Evolutionary conservation across 2,888 invertebrate species (phyloP), one percentile per base, ranked within the genome.

Genomic region (Leucozona laternaria): DNA sequence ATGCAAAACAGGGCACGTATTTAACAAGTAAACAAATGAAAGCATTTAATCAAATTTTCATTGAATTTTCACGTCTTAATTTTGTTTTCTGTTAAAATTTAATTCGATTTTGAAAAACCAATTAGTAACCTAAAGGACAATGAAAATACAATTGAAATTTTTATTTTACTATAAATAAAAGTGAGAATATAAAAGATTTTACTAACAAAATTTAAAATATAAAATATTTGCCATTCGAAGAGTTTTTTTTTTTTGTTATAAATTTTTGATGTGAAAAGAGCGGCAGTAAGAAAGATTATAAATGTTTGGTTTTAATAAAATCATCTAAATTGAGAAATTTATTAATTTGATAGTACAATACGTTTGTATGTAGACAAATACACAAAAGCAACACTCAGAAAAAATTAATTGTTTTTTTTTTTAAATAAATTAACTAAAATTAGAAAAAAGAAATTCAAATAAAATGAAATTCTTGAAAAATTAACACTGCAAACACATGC

Each of bases 11-110:
- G 88, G 88, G 88, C 88, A 88, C 88, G 88, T 88, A 60, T 77
- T 83, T 71, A 89, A 89, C 88, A 89, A 89, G 89, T 89, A 89
- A 89, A 89, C 89, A 89, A 89, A 89, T 88, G 88, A 89, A 89
- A 89, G 88, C 88, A 78, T 55, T 81, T 71, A 78, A 70, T 62
- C 53, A 64, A 53, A 37, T 37, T 37, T 37, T 25, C 40, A 68
- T 85, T 81, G 60, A 81, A 53, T 81, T 85, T 55, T 76, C 75
- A 76, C 34, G 43, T 55, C 64, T 28, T 4, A 53, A 5, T n/a
- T 31, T 66, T 53, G 72, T 66, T 72, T 40, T 34, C 43, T 48
- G n/a, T 43, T 43, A n/a, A 10, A 45, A 43, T 45, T 45, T 43
- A 7, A 7, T 55, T 34, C 45, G 22, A 15, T 25, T 64, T 64